Conservation (phyloP, 2,113 vertebrate genomes). For the Dasyprocta punctata region DNA sequence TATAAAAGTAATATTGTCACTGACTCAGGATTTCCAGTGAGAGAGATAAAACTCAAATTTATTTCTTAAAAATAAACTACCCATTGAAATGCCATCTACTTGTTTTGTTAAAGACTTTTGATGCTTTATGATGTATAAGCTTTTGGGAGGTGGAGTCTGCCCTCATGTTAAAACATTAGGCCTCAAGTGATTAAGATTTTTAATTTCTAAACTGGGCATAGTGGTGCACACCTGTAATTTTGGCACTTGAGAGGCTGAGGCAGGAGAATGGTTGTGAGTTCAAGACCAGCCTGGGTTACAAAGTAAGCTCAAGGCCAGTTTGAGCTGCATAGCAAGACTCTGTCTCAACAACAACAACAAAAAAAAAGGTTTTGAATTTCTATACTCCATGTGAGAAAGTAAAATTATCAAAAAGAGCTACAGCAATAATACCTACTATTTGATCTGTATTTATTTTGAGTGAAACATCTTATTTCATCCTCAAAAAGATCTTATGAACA, state of each 20-base stretch:
- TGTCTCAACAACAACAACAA: too few relatives aligned
- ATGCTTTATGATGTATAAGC: not conserved
- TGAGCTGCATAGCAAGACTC: too few relatives aligned
- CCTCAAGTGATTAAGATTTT: not conserved
- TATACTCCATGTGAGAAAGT: not conserved
- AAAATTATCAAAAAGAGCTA: not conserved
- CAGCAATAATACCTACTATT: not conserved
- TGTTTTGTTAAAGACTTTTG: not conserved
- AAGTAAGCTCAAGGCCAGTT: too few relatives aligned
- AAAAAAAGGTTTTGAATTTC: not conserved
- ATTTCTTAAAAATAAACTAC: constrained; percentile 49
- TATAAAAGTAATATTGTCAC: not conserved
- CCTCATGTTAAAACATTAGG: not conserved
- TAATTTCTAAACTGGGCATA: not conserved
- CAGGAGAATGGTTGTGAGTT: too few relatives aligned
- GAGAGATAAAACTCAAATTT: not conserved
- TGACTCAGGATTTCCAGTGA: constrained; percentile 46
- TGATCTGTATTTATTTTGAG: not conserved
- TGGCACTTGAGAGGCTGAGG: too few relatives aligned
- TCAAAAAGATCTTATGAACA: not conserved
- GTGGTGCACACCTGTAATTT: too few relatives aligned
- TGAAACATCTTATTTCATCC: not conserved
- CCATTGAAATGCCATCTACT: constrained; percentile 3
- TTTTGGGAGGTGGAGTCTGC: too few relatives aligned
- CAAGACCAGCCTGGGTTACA: too few relatives aligned